Evolutionary conservation across 2,113 vertebrate genomes (phyloP).

Genomic region (Rhineura floridana): DNA sequence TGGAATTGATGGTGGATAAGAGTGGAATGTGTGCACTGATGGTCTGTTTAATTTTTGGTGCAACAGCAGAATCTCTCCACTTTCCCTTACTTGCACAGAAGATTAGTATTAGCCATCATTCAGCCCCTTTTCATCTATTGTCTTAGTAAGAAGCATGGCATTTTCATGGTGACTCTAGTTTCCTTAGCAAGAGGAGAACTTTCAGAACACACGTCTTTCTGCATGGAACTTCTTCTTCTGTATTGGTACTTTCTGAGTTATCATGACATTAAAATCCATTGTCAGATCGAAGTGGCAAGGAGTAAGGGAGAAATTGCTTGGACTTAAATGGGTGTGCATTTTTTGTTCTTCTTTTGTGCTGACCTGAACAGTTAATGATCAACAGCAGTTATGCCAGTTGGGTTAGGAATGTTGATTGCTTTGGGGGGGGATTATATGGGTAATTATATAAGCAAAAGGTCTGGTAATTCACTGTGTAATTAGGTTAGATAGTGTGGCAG

Average conservation of each 20-base stretch:
- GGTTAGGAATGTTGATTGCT: constrained; percentile 73
- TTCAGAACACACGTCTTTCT: neutral
- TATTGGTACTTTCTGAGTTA: neutral
- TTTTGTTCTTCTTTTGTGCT: constrained; percentile 23
- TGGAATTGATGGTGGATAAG: constrained; percentile 75
- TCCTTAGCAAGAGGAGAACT: constrained; percentile 46
- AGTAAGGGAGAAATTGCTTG: neutral
- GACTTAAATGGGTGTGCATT: neutral
- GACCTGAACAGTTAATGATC: constrained; percentile 68
- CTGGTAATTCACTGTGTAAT: constrained; percentile 39
- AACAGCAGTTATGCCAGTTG: constrained; percentile 64
- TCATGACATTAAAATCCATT: constrained; percentile 1
- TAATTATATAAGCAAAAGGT: constrained; percentile 47
- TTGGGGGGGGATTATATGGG: constrained; percentile 23
- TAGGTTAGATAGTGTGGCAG: neutral
- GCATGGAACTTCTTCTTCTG: neutral
- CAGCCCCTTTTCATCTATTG: constrained; percentile 34
- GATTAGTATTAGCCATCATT: constrained; percentile 45
- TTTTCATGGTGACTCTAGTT: constrained; percentile 70
- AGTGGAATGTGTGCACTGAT: constrained; percentile 66
- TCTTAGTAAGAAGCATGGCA: constrained; percentile 54
- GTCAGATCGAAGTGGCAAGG: neutral
- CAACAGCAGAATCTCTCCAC: constrained; percentile 10
- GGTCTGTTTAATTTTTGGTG: constrained; percentile 60
- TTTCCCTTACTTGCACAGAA: constrained; percentile 49